phyloP scores from a whole-genome alignment of 1,140 invertebrate species.

The Medauroidea extradentata region DNA sequence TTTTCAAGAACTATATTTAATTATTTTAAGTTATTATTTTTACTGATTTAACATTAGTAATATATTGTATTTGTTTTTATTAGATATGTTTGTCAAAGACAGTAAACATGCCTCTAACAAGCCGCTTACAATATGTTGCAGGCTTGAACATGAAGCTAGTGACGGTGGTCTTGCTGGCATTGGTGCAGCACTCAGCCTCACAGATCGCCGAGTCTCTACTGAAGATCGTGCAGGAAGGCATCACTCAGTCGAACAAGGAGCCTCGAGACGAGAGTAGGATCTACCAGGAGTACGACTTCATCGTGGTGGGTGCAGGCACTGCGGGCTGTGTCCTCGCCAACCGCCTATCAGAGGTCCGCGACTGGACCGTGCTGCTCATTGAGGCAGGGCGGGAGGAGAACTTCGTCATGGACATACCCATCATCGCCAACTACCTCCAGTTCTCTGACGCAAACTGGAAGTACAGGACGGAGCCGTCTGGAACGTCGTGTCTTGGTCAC shows the following conservation, averaged over 20 bases:
- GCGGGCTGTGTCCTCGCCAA: constrained; percentile 55
- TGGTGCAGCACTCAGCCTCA: too few relatives aligned
- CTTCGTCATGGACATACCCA: constrained; percentile 61
- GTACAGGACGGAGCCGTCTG: constrained; percentile 37
- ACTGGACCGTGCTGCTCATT: constrained; percentile 47
- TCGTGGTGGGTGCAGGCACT: constrained; percentile 60
- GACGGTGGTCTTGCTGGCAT: too few relatives aligned
- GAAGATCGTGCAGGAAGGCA: not conserved
- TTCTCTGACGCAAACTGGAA: constrained; percentile 40
- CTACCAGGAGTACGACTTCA: constrained; percentile 40
- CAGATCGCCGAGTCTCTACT: too few relatives aligned
- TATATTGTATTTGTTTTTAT: too few relatives aligned
- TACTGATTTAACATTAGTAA: too few relatives aligned
- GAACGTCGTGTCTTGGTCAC: constrained; percentile 42
- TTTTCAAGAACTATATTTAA: too few relatives aligned
- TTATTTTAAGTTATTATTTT: too few relatives aligned
- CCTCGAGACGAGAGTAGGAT: not conserved
- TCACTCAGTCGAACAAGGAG: not conserved
- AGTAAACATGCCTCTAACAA: too few relatives aligned
- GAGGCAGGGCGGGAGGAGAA: constrained; percentile 51
- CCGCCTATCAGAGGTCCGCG: constrained; percentile 29
- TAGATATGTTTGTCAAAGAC: too few relatives aligned
- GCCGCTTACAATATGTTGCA: too few relatives aligned
- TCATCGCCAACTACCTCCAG: constrained; percentile 58
- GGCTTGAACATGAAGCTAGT: too few relatives aligned